These are phyloP conservation scores for Siderastrea radians DNA, from an alignment of 92 coral and sea anemone species.

Conservation along the genomic window DNA sequence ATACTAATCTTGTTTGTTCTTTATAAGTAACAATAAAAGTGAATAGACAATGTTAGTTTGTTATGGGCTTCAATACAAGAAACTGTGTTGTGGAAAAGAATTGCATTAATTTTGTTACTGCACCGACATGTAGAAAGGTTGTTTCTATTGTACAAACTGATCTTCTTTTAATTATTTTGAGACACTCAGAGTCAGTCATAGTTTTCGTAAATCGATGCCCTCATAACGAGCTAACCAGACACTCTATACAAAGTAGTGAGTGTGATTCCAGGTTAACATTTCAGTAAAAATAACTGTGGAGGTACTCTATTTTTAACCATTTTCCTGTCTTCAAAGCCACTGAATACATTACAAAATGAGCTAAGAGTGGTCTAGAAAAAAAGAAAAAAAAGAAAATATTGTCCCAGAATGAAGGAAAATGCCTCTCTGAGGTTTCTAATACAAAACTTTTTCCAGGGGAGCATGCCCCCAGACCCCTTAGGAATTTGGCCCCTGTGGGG, in stretches of 20 bases:
- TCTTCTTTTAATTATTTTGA: too few species aligned
- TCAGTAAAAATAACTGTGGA: conserved; percentile 19
- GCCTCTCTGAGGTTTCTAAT: conserved; percentile 43
- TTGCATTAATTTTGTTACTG: conserved; percentile 26
- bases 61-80: neutral
- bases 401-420: conserved; percentile 30
- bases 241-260: neutral
- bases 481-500: conserved; percentile 14
- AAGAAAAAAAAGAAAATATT: conserved; percentile 1
- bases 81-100: conserved; percentile 47
- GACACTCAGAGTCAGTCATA: neutral
- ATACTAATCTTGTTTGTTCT: too few species aligned
- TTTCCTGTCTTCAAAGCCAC: conserved; percentile 42
- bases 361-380: conserved; percentile 22
- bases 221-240: conserved; percentile 11
- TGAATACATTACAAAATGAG: conserved; percentile 20
- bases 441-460: conserved; percentile 25
- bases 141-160: too few species aligned
- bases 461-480: conserved; percentile 16
- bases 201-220: conserved; percentile 20
- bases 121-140: too few species aligned
- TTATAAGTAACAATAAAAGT: conserved; percentile 2
- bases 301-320: neutral
- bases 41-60: neutral
- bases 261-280: conserved; percentile 15